phyloP scores from a whole-genome alignment of 2,113 vertebrate genomes.

The Girardinichthys multiradiatus region DNA sequence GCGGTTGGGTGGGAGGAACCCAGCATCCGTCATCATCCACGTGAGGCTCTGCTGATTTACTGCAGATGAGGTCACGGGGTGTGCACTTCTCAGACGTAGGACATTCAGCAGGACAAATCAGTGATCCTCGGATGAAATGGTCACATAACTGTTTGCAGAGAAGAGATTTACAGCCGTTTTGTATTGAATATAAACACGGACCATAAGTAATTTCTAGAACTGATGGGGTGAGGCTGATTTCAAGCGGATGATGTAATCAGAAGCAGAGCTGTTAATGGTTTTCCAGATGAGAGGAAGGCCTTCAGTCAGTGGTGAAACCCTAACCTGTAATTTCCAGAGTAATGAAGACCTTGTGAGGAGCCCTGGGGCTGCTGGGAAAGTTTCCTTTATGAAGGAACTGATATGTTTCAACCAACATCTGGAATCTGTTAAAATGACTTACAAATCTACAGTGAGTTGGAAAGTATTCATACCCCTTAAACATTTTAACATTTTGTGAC shows the following conservation, averaged over 20 bases:
- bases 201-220: conserved; percentile 7
- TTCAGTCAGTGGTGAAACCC: conserved; percentile 3
- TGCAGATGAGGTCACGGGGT: not conserved
- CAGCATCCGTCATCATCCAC: not conserved
- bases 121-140: not conserved
- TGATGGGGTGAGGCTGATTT: conserved; percentile 20
- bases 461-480: too few relatives aligned
- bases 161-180: not conserved
- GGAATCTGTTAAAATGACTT: not conserved
- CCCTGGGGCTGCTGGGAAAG: not conserved
- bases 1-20: too few relatives aligned
- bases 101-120: conserved; percentile 10
- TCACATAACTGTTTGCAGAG: not conserved
- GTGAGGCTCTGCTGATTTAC: not conserved
- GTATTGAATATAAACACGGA: not conserved
- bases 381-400: conserved; percentile 17
- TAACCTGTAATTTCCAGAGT: conserved; percentile 15
- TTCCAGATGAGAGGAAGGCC: conserved; percentile 20
- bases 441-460: not conserved
- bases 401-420: not conserved
- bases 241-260: conserved; percentile 32
- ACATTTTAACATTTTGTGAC: too few relatives aligned
- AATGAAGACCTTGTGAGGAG: conserved; percentile 3
- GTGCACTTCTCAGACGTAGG: not conserved
- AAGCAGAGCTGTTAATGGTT: conserved; percentile 16